Conservation (phyloP, 2,113 vertebrate species). For the Sapajus apella region DNA sequence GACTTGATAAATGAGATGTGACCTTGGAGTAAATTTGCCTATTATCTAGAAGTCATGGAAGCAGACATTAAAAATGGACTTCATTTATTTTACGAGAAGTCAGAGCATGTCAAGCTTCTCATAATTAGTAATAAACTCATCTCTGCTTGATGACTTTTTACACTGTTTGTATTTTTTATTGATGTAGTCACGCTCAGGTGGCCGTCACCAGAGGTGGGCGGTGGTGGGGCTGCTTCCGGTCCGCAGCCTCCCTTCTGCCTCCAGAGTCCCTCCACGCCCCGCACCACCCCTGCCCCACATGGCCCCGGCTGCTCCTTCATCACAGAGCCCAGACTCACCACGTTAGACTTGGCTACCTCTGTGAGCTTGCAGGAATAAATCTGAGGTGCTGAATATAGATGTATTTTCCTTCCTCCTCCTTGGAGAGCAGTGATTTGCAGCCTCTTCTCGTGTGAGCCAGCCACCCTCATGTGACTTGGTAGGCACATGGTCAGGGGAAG, state of each 20-base stretch:
- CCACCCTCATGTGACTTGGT: accelerated
- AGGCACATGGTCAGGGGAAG: neutral
- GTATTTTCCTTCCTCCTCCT: neutral
- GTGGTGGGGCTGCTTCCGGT: neutral
- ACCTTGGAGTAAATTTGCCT: slow-evolving; percentile 87
- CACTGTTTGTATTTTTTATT: slow-evolving; percentile 81
- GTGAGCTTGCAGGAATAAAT: neutral
- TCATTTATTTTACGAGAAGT: slow-evolving; percentile 83
- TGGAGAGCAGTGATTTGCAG: neutral
- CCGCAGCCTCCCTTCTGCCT: neutral
- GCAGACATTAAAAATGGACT: slow-evolving; percentile 88
- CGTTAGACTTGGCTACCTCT: neutral
- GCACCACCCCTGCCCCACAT: neutral
- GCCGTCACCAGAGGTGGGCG: neutral
- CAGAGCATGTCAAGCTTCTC: slow-evolving; percentile 70
- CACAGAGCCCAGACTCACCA: accelerated
- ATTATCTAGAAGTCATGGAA: slow-evolving; percentile 85
- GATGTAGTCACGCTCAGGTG: slow-evolving; percentile 32
- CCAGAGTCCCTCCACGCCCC: neutral
- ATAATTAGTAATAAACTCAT: slow-evolving; percentile 82
- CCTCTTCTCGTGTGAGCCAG: neutral
- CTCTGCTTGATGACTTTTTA: slow-evolving; percentile 77
- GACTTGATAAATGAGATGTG: slow-evolving; percentile 85
- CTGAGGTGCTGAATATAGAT: accelerated
- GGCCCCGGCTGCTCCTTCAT: neutral